A percentile compares a stretch with the other conserved stretches of the same genome.
These are phyloP conservation scores for Microcebus tavaratra DNA, from an alignment of 2,113 vertebrate genomes.

Conservation along the genomic window DNA sequence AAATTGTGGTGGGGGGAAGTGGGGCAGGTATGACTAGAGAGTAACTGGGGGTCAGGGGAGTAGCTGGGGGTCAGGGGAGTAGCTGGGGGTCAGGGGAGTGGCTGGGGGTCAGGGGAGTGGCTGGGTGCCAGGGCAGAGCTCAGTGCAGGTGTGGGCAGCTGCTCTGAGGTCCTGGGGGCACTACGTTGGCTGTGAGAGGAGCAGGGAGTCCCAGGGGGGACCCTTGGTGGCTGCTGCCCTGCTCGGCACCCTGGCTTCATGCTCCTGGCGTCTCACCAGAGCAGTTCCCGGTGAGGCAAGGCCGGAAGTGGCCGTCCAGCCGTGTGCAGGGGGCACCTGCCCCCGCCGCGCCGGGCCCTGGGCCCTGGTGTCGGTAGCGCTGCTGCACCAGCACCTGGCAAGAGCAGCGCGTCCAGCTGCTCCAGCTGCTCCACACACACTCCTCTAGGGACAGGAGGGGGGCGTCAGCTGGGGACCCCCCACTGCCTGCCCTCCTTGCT, in stretches of 20 bases:
- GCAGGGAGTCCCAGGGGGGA: neutral
- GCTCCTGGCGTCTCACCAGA: slow-evolving; percentile 40
- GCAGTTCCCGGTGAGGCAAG: slow-evolving; percentile 42
- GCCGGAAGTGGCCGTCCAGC: slow-evolving; percentile 66
- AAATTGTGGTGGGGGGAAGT: neutral
- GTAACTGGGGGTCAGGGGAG: too few species aligned
- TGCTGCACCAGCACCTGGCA: slow-evolving; percentile 69
- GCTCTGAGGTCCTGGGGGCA: neutral
- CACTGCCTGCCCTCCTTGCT: neutral
- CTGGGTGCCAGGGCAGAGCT: neutral
- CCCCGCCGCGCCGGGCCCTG: rapidly evolving
- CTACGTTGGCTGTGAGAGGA: neutral
- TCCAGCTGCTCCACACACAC: slow-evolving; percentile 69
- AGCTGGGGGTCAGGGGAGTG: too few species aligned
- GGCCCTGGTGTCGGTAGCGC: slow-evolving; percentile 61
- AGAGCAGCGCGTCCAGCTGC: slow-evolving; percentile 49
- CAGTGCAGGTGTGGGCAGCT: rapidly evolving
- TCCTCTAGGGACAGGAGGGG: slow-evolving; percentile 24
- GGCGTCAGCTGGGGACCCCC: neutral
- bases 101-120: neutral
- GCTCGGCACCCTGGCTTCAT: neutral
- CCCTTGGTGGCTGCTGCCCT: neutral
- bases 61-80: neutral
- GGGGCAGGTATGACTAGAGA: too few species aligned
- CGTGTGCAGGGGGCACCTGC: neutral